Percentiles rank a stretch among this genome's conserved stretches.
phyloP scores from a whole-genome alignment of 2,888 invertebrate genomes.

The Apodemia hepburni region DNA sequence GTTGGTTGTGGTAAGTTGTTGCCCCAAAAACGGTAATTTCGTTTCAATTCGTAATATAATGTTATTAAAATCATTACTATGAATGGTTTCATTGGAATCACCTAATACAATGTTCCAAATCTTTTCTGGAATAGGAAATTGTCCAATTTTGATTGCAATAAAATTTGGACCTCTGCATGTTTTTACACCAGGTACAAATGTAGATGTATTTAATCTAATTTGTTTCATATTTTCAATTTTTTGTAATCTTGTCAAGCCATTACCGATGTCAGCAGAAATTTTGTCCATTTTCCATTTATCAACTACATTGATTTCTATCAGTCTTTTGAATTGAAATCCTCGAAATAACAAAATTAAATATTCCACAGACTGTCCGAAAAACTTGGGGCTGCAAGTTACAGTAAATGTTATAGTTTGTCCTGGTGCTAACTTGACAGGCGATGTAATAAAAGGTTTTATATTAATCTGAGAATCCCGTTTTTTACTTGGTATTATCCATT shows the following conservation, averaged over 20 bases:
- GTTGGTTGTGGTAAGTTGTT: too few relatives aligned
- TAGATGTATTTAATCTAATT: constrained; percentile 39
- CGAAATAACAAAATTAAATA: constrained; percentile 80
- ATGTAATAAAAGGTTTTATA: constrained; percentile 57
- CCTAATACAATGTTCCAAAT: constrained; percentile 67
- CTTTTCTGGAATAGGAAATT: constrained; percentile 66
- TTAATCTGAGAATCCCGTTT: constrained; percentile 75
- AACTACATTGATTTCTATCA: constrained; percentile 75
- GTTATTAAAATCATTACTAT: too few relatives aligned
- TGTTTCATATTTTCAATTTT: constrained; percentile 45
- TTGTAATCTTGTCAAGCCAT: constrained; percentile 33
- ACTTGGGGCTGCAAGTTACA: constrained; percentile 78
- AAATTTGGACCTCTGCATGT: constrained; percentile 79
- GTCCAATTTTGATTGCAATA: constrained; percentile 72
- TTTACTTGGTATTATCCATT: constrained; percentile 72
- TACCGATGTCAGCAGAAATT: constrained; percentile 3
- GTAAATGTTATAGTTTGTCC: constrained; percentile 56
- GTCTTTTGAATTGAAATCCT: constrained; percentile 81
- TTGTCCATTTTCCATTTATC: constrained; percentile 35
- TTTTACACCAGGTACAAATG: constrained; percentile 76
- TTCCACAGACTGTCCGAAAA: constrained; percentile 82
- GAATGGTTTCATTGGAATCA: constrained; percentile 46
- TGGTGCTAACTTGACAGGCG: constrained; percentile 55
- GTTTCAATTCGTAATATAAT: too few relatives aligned
- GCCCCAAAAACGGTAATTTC: too few relatives aligned